These are phyloP conservation scores for Drosophila aff. DNA, from an alignment of 1,140 invertebrate genomes.

Conservation along the genomic window DNA sequence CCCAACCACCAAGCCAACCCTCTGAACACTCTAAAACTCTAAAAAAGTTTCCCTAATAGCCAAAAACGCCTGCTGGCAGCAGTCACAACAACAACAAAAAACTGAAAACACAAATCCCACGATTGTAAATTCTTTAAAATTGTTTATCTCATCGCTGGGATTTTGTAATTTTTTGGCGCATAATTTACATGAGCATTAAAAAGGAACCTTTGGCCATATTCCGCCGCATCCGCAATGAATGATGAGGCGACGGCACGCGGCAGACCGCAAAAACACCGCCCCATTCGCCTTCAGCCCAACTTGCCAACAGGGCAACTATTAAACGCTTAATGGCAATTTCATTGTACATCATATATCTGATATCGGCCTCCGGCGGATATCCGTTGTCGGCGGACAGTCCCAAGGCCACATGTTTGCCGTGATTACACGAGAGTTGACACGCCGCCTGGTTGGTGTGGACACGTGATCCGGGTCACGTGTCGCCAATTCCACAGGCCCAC, in stretches of 20 bases:
- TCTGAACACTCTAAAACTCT: conserved; percentile 6
- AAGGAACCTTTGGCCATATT: conserved; percentile 8
- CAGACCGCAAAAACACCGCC: conserved; percentile 45
- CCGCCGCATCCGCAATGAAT: conserved; percentile 15
- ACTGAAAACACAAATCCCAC: conserved; percentile 31
- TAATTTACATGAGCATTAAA: conserved; percentile 51
- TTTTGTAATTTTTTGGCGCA: conserved; percentile 51
- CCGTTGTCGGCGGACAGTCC: conserved; percentile 58
- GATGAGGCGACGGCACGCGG: conserved; percentile 47
- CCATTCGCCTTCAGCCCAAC: not conserved
- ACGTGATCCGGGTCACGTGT: conserved; percentile 78
- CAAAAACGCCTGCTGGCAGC: conserved; percentile 23
- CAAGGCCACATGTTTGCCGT: conserved; percentile 77
- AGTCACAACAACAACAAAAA: conserved; percentile 24
- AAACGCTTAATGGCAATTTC: conserved; percentile 50
- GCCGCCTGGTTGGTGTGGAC: conserved; percentile 59
- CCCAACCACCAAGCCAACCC: conserved; percentile 17
- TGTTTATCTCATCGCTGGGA: conserved; percentile 36
- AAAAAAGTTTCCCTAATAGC: conserved; percentile 32
- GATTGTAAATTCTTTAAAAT: conserved; percentile 52
- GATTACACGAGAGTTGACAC: conserved; percentile 78
- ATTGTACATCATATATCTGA: conserved; percentile 47
- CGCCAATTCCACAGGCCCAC: conserved; percentile 51
- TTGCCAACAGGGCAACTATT: conserved; percentile 32
- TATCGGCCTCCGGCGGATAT: conserved; percentile 48